These are phyloP conservation scores for Melanogrammus aeglefinus DNA, from an alignment of 2,797 vertebrate species.

Conservation along the genomic window DNA sequence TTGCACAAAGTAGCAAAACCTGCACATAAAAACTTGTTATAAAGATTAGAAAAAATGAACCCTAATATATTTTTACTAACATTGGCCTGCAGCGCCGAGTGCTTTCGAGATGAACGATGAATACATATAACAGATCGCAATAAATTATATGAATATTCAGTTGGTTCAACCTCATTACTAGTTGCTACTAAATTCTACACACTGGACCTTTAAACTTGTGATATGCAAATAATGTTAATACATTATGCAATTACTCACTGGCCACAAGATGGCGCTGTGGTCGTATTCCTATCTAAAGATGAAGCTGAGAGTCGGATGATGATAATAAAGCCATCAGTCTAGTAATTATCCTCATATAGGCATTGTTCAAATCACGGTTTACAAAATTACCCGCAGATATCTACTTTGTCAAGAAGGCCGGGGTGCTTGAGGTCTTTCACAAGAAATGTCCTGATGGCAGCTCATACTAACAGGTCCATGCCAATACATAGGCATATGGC, in stretches of 20 bases:
- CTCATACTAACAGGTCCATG: background rate
- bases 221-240: background rate
- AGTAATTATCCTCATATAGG: background rate
- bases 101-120: too few relatives aligned
- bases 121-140: too few relatives aligned
- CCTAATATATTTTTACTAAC: too few relatives aligned
- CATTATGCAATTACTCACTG: background rate
- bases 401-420: background rate
- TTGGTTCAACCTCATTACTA: too few relatives aligned
- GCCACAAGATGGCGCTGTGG: slow-evolving; percentile 1
- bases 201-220: background rate
- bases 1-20: too few relatives aligned
- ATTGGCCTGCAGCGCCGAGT: too few relatives aligned
- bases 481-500: background rate
- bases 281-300: background rate
- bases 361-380: background rate
- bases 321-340: background rate
- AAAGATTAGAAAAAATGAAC: too few relatives aligned
- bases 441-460: background rate
- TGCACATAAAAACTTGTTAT: too few relatives aligned
- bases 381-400: background rate
- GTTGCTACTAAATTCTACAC: too few relatives aligned
- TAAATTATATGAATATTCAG: too few relatives aligned
- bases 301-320: background rate
- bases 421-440: background rate